Conservation (phyloP, 2,888 invertebrate species). For the Polydrusus tereticollis region DNA sequence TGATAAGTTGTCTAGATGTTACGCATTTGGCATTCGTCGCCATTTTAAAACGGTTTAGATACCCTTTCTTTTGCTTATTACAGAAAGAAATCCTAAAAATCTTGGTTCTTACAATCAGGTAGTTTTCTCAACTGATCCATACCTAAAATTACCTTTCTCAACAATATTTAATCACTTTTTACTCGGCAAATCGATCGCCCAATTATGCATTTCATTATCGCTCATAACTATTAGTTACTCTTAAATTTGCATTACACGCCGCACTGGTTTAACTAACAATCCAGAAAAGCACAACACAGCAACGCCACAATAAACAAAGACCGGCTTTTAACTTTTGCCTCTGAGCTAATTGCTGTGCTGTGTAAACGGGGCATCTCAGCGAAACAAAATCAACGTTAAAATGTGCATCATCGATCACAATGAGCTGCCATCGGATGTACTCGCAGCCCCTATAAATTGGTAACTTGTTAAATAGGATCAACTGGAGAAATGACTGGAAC, state of each 20-base stretch:
- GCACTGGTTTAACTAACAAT: background rate
- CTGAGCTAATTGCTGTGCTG: slow-evolving; percentile 21
- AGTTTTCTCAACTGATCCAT: too few species aligned
- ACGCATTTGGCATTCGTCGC: too few species aligned
- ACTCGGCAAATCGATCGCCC: too few species aligned
- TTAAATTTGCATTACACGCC: background rate
- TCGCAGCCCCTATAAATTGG: slow-evolving; percentile 43
- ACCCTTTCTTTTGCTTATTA: too few species aligned
- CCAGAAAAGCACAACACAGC: slow-evolving; percentile 42
- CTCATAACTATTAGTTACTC: background rate
- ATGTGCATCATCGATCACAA: slow-evolving; percentile 52
- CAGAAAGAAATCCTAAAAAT: too few species aligned
- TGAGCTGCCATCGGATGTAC: slow-evolving; percentile 48
- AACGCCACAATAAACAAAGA: slow-evolving; percentile 46
- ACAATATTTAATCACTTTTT: too few species aligned
- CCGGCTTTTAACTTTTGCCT: slow-evolving; percentile 23
- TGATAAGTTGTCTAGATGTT: too few species aligned
- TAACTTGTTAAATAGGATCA: background rate
- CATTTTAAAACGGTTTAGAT: too few species aligned
- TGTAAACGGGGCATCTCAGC: slow-evolving; percentile 31
- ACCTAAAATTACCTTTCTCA: too few species aligned
- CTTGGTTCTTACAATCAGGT: too few species aligned
- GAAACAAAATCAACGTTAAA: slow-evolving; percentile 33
- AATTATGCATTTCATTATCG: too few species aligned
- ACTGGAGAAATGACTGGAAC: background rate